A percentile compares a stretch with the other conserved stretches of the same genome.
Evolutionary conservation across 92 coral and sea anemone genomes (phyloP).

Genomic region (Phenganax marumi): DNA sequence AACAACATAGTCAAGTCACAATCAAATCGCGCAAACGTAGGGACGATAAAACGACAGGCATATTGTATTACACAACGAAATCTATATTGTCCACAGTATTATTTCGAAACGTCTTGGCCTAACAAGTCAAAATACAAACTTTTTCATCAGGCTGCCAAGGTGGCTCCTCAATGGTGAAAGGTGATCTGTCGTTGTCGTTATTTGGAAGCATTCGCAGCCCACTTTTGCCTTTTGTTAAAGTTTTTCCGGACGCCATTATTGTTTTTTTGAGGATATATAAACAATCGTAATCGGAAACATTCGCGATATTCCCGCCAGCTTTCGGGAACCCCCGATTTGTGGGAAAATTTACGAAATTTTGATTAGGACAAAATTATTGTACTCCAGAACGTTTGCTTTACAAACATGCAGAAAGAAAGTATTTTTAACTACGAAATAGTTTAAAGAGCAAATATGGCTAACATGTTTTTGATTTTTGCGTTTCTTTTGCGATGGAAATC

Average conservation of each 20-base stretch:
- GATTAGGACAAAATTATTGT: background rate
- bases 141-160: conserved; percentile 88
- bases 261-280: background rate
- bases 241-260: conserved; percentile 93
- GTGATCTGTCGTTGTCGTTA: conserved; percentile 77
- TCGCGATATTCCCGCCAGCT: conserved; percentile 26
- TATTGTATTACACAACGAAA: background rate
- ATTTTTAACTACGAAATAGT: background rate
- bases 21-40: background rate
- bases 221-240: conserved; percentile 84
- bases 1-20: conserved; percentile 7
- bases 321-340: conserved; percentile 14
- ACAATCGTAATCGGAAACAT: background rate
- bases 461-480: conserved; percentile 1
- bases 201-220: conserved; percentile 92
- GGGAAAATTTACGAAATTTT: conserved; percentile 4
- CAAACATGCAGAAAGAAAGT: background rate
- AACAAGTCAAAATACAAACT: conserved; percentile 47
- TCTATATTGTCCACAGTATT: background rate
- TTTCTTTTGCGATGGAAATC: conserved; percentile 22
- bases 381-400: background rate
- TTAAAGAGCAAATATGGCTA: background rate
- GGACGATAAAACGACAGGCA: background rate
- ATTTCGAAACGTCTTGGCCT: background rate
- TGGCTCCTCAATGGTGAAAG: conserved; percentile 92